These are phyloP conservation scores for Tolypeutes matacus DNA, from an alignment of 2,797 vertebrate species.

Conservation along the genomic window DNA sequence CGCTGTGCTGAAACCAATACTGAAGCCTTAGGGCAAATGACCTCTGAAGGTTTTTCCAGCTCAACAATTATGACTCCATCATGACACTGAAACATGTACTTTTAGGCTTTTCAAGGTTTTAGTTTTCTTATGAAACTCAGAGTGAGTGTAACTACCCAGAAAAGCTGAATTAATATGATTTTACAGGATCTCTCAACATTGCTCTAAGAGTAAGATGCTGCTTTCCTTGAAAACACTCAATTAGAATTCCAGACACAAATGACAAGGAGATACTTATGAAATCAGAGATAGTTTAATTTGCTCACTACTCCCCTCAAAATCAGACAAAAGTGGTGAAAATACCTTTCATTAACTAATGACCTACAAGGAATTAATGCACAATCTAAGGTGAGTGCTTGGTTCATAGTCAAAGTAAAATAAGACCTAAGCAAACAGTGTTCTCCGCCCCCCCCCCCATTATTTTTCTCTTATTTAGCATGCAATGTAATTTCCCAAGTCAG, in stretches of 20 bases:
- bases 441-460: too few relatives aligned
- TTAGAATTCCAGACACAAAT: conserved; percentile 23
- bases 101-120: neutral
- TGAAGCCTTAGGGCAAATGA: neutral
- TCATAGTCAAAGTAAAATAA: conserved; percentile 32
- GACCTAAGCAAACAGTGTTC: neutral
- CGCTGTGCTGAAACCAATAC: neutral
- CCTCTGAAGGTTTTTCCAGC: neutral
- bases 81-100: neutral
- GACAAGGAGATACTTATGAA: neutral
- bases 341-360: neutral
- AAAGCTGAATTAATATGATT: neutral
- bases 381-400: neutral
- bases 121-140: conserved; percentile 9
- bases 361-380: neutral
- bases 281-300: neutral
- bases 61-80: neutral
- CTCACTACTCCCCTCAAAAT: neutral
- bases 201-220: neutral
- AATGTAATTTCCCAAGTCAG: neutral
- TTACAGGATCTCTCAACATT: neutral
- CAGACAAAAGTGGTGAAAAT: neutral
- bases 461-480: neutral
- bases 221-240: neutral
- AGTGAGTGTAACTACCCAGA: neutral